These are phyloP conservation scores for Acheta domesticus DNA, from an alignment of 2,888 invertebrate genomes.

Conservation along the genomic window DNA sequence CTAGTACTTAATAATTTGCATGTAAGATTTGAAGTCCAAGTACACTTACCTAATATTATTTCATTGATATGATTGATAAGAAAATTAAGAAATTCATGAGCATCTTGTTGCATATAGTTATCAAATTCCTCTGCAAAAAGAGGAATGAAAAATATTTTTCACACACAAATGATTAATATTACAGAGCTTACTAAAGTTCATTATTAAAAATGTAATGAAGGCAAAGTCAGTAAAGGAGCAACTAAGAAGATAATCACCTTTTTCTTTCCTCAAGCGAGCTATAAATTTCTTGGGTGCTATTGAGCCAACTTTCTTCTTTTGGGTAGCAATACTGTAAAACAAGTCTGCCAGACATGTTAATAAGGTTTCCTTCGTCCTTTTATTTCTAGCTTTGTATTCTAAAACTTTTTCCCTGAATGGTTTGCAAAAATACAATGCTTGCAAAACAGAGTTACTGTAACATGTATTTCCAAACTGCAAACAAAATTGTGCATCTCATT, in stretches of 20 bases:
- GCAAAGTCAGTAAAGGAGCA: too few relatives aligned
- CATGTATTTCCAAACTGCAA: slow-evolving; percentile 98
- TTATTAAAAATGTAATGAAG: too few relatives aligned
- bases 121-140: slow-evolving; percentile 89
- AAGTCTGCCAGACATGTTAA: slow-evolving; percentile 97
- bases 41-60: slow-evolving; percentile 81
- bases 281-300: slow-evolving; percentile 99
- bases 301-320: slow-evolving; percentile 98
- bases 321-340: slow-evolving; percentile 99
- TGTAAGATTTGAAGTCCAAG: too few relatives aligned
- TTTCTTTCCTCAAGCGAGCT: slow-evolving; percentile 94
- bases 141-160: slow-evolving; percentile 38
- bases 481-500: slow-evolving; percentile 37
- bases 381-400: slow-evolving; percentile 95
- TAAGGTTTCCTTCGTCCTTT: slow-evolving; percentile 93
- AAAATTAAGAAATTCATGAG: slow-evolving; percentile 99
- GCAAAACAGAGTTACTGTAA: slow-evolving; percentile 98
- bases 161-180: background rate
- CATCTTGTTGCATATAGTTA: slow-evolving; percentile 99
- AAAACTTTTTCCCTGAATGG: slow-evolving; percentile 98
- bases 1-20: too few relatives aligned
- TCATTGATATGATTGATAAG: slow-evolving; percentile 98
- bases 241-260: slow-evolving; percentile 59
- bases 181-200: too few relatives aligned
- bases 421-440: slow-evolving; percentile 98